Conservation (phyloP, 2,113 vertebrate species). For the Daphoenositta chrysoptera region DNA sequence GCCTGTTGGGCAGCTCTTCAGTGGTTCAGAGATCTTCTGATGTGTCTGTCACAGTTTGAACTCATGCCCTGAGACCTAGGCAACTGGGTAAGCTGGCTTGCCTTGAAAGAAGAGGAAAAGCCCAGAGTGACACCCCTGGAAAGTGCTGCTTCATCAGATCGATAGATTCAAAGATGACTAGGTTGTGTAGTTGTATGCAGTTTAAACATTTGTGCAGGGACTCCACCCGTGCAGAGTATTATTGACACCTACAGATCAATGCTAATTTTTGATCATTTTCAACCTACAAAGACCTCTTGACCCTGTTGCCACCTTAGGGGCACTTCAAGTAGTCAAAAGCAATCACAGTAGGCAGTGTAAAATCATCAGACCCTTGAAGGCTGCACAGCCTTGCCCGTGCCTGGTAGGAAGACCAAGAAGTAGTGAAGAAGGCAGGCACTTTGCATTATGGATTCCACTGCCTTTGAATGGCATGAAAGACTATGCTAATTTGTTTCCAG, state of each 20-base stretch:
- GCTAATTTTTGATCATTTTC: conserved; percentile 84
- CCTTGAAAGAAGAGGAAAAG: conserved; percentile 45
- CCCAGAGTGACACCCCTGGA: conserved; percentile 39
- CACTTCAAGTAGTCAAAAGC: conserved; percentile 72
- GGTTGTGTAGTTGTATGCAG: conserved; percentile 70
- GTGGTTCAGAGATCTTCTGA: background rate
- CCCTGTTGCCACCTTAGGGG: conserved; percentile 71
- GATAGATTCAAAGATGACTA: conserved; percentile 70
- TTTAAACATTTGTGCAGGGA: conserved; percentile 76
- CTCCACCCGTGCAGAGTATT: conserved; percentile 55
- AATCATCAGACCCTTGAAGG: conserved; percentile 54
- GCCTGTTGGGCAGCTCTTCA: background rate
- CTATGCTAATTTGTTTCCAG: conserved; percentile 28
- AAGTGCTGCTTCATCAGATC: conserved; percentile 73
- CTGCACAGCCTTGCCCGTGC: background rate
- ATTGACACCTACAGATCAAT: conserved; percentile 83
- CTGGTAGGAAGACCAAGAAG: conserved; percentile 23
- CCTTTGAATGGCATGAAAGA: background rate
- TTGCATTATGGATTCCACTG: background rate
- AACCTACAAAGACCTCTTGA: conserved; percentile 81
- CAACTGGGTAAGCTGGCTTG: background rate
- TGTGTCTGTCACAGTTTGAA: background rate
- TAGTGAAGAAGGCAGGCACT: background rate
- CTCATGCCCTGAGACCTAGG: background rate
- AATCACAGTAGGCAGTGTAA: conserved; percentile 66